phyloP scores from a whole-genome alignment of 2,113 vertebrate genomes.

The Eclectus roratus region DNA sequence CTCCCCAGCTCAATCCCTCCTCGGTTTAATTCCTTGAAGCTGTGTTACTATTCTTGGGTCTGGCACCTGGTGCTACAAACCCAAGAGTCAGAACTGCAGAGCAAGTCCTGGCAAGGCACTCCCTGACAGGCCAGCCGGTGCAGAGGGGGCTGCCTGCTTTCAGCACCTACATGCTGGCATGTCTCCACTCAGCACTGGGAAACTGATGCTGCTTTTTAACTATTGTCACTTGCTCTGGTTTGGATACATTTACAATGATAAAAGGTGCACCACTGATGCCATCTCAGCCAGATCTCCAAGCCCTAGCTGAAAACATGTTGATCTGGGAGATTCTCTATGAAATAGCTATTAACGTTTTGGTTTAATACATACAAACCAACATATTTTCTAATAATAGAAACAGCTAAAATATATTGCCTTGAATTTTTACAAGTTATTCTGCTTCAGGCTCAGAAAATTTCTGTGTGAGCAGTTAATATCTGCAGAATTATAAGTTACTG shows the following conservation, averaged over 20 bases:
- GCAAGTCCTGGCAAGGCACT: not conserved
- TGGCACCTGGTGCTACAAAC: not conserved
- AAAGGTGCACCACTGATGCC: not conserved
- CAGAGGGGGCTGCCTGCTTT: not conserved
- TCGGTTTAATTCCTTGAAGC: not conserved
- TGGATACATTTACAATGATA: not conserved
- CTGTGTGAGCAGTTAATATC: not conserved
- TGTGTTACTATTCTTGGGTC: not conserved
- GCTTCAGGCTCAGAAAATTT: not conserved
- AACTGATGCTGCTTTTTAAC: not conserved
- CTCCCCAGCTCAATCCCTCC: not conserved
- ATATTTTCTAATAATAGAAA: not conserved
- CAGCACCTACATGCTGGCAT: accelerated
- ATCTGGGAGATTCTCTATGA: not conserved
- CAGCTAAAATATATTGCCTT: not conserved
- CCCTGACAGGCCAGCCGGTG: accelerated
- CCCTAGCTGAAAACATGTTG: not conserved
- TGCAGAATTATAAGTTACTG: not conserved
- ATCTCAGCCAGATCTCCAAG: not conserved
- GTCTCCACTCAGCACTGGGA: not conserved
- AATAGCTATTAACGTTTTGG: not conserved
- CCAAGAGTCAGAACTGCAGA: not conserved
- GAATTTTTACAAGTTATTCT: not conserved
- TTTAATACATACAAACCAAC: not conserved
- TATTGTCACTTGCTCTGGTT: not conserved